Evolutionary conservation across 2,113 vertebrate species (phyloP), one percentile per base, ranked within the genome.

Genomic region (Callospermophilus lateralis): DNA sequence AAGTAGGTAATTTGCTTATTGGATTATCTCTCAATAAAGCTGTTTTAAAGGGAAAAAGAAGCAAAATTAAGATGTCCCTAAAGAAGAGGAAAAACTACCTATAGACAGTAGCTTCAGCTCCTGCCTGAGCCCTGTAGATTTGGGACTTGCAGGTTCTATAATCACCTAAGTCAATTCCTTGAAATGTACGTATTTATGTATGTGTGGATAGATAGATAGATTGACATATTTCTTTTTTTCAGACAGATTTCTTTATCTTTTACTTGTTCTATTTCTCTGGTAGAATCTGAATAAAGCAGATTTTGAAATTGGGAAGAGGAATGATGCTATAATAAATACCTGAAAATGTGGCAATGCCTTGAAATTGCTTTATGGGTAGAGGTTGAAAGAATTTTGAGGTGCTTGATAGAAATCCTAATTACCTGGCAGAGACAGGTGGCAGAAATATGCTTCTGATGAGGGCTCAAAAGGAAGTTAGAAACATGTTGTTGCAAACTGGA

Each of bases 281-380:
- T 67, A 81, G 45, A 81, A 24, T 26, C 51, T 80, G 39, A 90
- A 10, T 65, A 90, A 76, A 61, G 73, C 4, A 76, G 16, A 76
- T 45, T 88, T 84, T 88, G 72, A n/a, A 65, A 84, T 34, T 63
- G 10, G n/a, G 28, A 77, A 80, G 24, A 58, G 32, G 32, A 76
- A 8, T 63, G 22, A 42, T 79, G n/a, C 72, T 91, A 9, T 72
- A 77, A 90, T 53, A 48, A 92, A 16, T n/a, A 72, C 32, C 79
- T 81, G 51, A 93, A 96, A 84, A 39, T 96, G 53, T 22, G 34
- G 42, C 22, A 76, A 20, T 65, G 58, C 2, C 32, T 95, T 79
- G 39, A 78, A 84, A 94, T 8, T 84, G 32, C 55, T 42, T 73
- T 88, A 53, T 79, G 22, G 58, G 34, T 19, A 63, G 48, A 63